Evolutionary conservation across 2,888 invertebrate species (phyloP), one percentile per base, ranked within the genome.

Genomic region (Digitonthophagus gazella): DNA sequence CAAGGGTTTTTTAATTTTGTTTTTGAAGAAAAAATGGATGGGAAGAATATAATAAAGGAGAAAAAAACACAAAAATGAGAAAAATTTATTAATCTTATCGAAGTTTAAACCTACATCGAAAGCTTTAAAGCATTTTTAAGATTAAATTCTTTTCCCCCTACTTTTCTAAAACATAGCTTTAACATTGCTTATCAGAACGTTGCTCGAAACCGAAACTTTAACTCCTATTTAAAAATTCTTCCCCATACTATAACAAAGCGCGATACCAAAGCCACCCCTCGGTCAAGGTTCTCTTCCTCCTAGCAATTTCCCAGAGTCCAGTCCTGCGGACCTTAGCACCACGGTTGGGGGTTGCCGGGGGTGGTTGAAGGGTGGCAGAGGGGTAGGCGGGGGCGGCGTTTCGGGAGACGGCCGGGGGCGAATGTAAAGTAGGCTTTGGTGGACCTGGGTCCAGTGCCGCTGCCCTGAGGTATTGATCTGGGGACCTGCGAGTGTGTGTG

Each of bases 341-440:
- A 67, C 69, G 61, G 69, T 61, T 69, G 67, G 71, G 68, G 68
- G 68, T 68, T 65, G 71, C 71, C 69, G 72, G 68, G 69, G 68
- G 86, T 86, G 86, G 86, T 84, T 75, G 75, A 77, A 69, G 72
- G 72, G 74, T 74, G 70, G 78, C 76, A 74, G 72, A 71, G 73
- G 71, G 70, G 74, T 69, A 68, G 72, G 64, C 68, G 67, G 71
- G 71, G 72, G 76, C 72, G 71, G 72, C 70, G 72, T 69, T 69
- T 68, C 73, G 67, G 71, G 70, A 61, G 63, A 74, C 69, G 75
- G 72, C 72, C 75, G 82, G 80, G 77, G 77, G 79, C 78, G 81
- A 82, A 82, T 87, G 87, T 87, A 87, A 87, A 86, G 87, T 85
- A 84, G 86, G 86, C 80, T 81, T 73, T 74, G 85, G 80, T 81